These are phyloP conservation scores for Agrotis puta DNA, from an alignment of 2,888 invertebrate genomes.

Conservation along the genomic window DNA sequence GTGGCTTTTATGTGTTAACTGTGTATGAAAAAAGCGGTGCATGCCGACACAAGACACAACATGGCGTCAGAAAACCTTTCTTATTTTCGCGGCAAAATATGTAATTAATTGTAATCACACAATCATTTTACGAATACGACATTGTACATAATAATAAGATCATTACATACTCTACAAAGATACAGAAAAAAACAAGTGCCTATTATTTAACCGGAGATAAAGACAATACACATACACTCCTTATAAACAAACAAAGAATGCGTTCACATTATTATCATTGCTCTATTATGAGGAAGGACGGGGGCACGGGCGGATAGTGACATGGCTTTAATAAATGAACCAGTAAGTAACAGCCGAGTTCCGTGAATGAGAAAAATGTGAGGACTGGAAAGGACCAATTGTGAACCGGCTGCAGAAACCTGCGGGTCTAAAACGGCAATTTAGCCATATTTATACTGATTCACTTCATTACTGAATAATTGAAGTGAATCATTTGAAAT, in stretches of 20 bases:
- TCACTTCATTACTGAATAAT: too few species aligned
- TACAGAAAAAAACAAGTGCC: conserved; percentile 2
- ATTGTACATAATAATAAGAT: not conserved
- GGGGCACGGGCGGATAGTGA: not conserved
- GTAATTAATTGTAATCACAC: too few species aligned
- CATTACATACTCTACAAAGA: conserved; percentile 15
- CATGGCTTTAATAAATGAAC: conserved; percentile 32
- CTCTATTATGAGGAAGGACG: conserved; percentile 38
- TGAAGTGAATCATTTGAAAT: too few species aligned
- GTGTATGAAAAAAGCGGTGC: too few species aligned
- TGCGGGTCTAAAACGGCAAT: too few species aligned
- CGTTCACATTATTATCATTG: conserved; percentile 33
- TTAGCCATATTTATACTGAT: too few species aligned
- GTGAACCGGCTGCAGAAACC: too few species aligned
- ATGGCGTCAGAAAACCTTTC: too few species aligned
- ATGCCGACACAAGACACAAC: too few species aligned
- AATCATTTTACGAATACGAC: not conserved
- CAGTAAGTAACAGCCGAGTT: conserved; percentile 24
- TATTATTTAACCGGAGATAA: conserved; percentile 30
- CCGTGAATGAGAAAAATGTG: conserved; percentile 30
- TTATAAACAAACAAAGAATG: conserved; percentile 44
- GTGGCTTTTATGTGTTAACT: too few species aligned
- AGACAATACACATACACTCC: conserved; percentile 24
- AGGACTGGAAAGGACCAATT: not conserved
- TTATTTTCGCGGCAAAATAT: too few species aligned